These are phyloP conservation scores for Prietella phreatophila DNA, from an alignment of 2,113 vertebrate genomes.

Conservation along the genomic window DNA sequence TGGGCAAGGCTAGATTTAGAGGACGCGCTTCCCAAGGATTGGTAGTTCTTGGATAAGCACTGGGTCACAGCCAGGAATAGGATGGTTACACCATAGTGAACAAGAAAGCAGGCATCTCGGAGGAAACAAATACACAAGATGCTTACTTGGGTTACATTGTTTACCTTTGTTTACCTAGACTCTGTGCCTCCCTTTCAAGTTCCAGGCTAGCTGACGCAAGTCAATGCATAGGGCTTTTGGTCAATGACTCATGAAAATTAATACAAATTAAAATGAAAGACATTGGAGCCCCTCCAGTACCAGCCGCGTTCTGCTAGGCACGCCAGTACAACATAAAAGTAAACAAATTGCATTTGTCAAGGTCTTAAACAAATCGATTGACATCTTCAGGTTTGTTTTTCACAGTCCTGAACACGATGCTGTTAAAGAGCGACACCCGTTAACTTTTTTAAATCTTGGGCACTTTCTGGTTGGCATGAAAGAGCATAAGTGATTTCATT, in stretches of 20 bases:
- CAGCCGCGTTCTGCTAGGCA: background rate
- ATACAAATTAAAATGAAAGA: background rate
- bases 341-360: background rate
- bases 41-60: background rate
- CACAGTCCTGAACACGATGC: background rate
- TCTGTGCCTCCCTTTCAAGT: background rate
- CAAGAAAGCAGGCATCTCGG: background rate
- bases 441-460: background rate
- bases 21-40: background rate
- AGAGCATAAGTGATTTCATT: background rate
- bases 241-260: background rate
- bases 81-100: background rate
- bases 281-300: background rate
- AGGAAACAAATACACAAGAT: background rate
- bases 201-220: background rate
- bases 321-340: background rate
- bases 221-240: background rate
- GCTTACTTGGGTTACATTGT: background rate
- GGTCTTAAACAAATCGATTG: background rate
- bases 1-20: background rate
- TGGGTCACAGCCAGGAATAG: background rate
- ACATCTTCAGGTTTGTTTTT: constrained; percentile 48
- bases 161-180: background rate
- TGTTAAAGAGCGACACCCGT: background rate
- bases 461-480: background rate